phyloP scores from a whole-genome alignment of 2,888 invertebrate species.

The Spilosoma lubricipeda region DNA sequence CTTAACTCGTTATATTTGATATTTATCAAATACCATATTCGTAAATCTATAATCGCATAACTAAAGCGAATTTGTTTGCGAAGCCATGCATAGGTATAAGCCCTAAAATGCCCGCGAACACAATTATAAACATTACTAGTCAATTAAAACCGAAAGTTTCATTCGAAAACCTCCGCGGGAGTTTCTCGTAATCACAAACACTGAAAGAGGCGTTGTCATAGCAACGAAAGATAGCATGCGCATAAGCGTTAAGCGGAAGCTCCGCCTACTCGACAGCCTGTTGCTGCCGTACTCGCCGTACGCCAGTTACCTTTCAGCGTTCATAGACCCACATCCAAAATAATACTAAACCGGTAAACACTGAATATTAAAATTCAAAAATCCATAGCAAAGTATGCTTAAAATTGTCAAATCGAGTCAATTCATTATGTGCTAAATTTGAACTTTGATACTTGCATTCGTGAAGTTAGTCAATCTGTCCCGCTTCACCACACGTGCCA shows the following conservation, averaged over 20 bases:
- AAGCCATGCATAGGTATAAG: slow-evolving; percentile 43
- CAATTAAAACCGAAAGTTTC: slow-evolving; percentile 72
- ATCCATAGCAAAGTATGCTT: slow-evolving; percentile 36
- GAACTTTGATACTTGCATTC: slow-evolving; percentile 57
- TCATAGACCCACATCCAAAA: slow-evolving; percentile 65
- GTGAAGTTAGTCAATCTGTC: slow-evolving; percentile 58
- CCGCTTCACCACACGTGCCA: slow-evolving; percentile 59
- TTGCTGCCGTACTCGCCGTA: slow-evolving; percentile 74
- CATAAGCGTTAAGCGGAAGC: slow-evolving; percentile 69
- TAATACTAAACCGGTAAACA: slow-evolving; percentile 51
- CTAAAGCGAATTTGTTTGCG: slow-evolving; percentile 21
- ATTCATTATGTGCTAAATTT: slow-evolving; percentile 45
- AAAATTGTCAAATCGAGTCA: slow-evolving; percentile 33
- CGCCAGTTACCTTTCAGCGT: slow-evolving; percentile 72
- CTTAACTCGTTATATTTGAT: too few relatives aligned
- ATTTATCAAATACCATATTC: slow-evolving; percentile 3
- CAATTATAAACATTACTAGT: slow-evolving; percentile 67
- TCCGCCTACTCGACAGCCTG: slow-evolving; percentile 81
- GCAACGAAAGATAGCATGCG: slow-evolving; percentile 73
- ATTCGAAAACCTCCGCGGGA: slow-evolving; percentile 60
- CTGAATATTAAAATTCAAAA: slow-evolving; percentile 37
- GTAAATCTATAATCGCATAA: slow-evolving; percentile 24
- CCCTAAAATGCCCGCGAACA: slow-evolving; percentile 51
- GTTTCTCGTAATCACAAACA: slow-evolving; percentile 78
- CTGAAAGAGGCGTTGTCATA: slow-evolving; percentile 80